Evolutionary conservation across 2,888 invertebrate genomes (phyloP), one percentile per base, ranked within the genome.

Genomic region (Argyra leucocephala): DNA sequence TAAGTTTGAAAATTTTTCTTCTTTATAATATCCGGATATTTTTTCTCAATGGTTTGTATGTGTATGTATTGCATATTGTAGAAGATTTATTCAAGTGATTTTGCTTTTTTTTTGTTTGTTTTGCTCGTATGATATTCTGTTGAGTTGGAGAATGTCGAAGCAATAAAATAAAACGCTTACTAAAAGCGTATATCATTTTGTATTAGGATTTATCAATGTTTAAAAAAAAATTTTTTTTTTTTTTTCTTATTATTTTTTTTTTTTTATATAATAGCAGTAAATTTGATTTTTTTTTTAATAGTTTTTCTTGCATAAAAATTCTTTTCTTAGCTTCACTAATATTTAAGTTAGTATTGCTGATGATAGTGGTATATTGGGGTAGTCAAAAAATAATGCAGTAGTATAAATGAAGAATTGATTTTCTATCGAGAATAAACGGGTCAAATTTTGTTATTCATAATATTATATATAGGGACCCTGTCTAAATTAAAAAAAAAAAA

Each of bases 191-290:
- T 48, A 48, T 48, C 48, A 48, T 18, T 48, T 48, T 9, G 18
- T 48, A 48, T 48, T 48, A 48, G 48, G 48, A 48, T 48, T 48
- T 48, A 48, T 18, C 48, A 48, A 48, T 48, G 48, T 48, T 48
- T 48, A 10, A 37, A 10, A 37, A 10, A 37, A 10, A 3, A 31
- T 31, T 31, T 31, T 7, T 31, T 7, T 31, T 31, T 48, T 15
- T 48, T 48, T 18, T n/a, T 12, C 18, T 48, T 48, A 2, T n/a
- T 48, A 9, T 48, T 48, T n/a, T 48, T 18, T 48, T 48, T 48
- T 48, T 48, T 48, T 48, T 48, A 48, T 7, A 31, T n/a, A n/a
- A n/a, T n/a, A n/a, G n/a, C n/a, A n/a, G n/a, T n/a, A n/a, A n/a
- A n/a, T 48, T 9, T 18, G 7, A 18, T 48, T 5, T 18, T 18